Base-by-base conservation (phyloP, 2,113 vertebrate species). In the Sprattus sprattus region DNA sequence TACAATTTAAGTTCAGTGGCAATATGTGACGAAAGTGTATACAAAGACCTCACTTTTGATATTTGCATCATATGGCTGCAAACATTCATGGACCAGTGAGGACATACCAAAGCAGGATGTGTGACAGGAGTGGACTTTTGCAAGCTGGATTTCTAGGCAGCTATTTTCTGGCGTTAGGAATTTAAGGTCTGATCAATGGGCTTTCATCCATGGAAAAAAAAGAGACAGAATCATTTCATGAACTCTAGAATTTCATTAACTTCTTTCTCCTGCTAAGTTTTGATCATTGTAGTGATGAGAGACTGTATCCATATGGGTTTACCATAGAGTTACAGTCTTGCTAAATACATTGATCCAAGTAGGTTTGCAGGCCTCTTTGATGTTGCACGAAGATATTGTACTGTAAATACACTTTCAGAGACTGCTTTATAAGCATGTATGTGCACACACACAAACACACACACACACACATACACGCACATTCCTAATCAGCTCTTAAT, bases 51-150 rank as follows among this genome's bases (percentile, higher is more conserved):
- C 39, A 78, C 71, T 78, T 78, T 39, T 78, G 28, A 78, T 78
- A 78, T 78, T 78, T 78, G 71, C 85, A 10, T 85, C 64, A 32
- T 84, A 83, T 81, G 87, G 81, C 84, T 85, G 75, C 86, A 75
- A 82, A 85, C 84, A 50, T 87, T 50, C n/a, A 7, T 88, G 84
- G 86, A 91, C 82, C 81, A 89, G 89, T 89, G 86, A 84, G 84
- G 52, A 39, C 71, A 60, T 39, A 78, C 71, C 87, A 88, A 88
- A 88, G 89, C 80, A 71, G 81, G 44, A 83, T 83, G 85, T 85
- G 67, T 81, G 84, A 82, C 64, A 84, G 52, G 52, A 32, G 44
- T 78, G 71, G 71, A 78, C 71, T 39, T 39, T 78, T 7, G 20
- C 10, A 39, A 16, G 71, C 25, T 78, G 71, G 71, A 78, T 39